phyloP scores from a whole-genome alignment of 1,140 invertebrate genomes.

The Caenorhabditis inopinata region DNA sequence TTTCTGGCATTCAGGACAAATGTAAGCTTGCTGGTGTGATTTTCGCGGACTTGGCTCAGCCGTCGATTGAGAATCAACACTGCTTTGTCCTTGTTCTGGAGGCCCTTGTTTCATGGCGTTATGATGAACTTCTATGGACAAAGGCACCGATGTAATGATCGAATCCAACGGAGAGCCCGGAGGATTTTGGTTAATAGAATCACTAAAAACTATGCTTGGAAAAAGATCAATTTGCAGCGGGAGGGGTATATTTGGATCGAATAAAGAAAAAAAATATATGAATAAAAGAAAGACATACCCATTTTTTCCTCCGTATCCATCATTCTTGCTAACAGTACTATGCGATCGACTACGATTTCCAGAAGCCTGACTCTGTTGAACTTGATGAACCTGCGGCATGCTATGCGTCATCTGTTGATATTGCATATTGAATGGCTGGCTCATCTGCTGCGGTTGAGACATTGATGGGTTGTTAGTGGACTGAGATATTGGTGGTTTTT shows the following conservation, averaged over 20 bases:
- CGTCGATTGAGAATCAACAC: background rate
- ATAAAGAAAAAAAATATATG: too few species aligned
- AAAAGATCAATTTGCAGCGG: background rate
- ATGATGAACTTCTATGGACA: background rate
- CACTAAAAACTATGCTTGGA: too few species aligned
- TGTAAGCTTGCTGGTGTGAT: background rate
- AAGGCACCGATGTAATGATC: background rate
- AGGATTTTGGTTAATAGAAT: too few species aligned
- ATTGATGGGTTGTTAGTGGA: background rate
- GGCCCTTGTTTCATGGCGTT: background rate
- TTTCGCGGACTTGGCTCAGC: background rate
- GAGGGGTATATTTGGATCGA: too few species aligned
- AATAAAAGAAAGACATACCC: too few species aligned
- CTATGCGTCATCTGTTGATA: too few species aligned
- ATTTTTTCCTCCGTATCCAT: too few species aligned
- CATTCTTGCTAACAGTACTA: too few species aligned
- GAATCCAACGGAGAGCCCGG: background rate
- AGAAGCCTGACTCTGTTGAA: background rate
- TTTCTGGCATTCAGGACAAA: constrained; percentile 53
- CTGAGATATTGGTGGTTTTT: background rate
- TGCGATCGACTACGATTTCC: background rate
- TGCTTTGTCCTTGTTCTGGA: background rate
- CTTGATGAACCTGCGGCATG: too few species aligned
- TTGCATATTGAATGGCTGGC: too few species aligned
- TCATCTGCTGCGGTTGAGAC: too few species aligned